Conservation (phyloP, 2,888 invertebrate genomes). For the Philopedon plagiatum region DNA sequence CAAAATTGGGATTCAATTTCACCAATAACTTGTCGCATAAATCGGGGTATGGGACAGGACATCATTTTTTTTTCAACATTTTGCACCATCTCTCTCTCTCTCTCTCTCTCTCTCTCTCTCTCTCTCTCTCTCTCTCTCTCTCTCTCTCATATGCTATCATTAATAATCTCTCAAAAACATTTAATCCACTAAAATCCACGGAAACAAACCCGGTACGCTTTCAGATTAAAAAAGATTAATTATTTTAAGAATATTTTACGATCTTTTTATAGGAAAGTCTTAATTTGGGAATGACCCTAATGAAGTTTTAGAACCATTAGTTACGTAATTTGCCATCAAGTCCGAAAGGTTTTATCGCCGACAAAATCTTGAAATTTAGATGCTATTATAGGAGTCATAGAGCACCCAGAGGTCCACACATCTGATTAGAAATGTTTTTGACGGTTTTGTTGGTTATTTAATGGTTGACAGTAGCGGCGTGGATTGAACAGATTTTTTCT, state of each 20-base stretch:
- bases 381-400: slow-evolving; percentile 14
- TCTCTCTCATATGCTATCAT: no score
- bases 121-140: no score
- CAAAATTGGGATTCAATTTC: no score
- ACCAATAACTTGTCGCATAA: no score
- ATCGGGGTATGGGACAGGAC: no score
- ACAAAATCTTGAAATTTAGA: slow-evolving; percentile 2
- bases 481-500: background rate
- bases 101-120: no score
- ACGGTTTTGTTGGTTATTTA: background rate
- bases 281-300: background rate
- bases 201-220: background rate
- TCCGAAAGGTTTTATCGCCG: background rate
- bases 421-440: background rate
- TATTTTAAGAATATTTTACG: background rate
- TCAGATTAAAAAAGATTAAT: slow-evolving; percentile 18
- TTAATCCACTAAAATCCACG: background rate
- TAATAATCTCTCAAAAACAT: background rate
- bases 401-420: slow-evolving; percentile 3
- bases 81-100: no score
- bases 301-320: slow-evolving; percentile 2
- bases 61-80: no score
- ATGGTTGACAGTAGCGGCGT: background rate
- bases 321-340: slow-evolving; percentile 23
- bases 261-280: background rate